Conservation (phyloP, 2,888 invertebrate species). For the Deroplatys truncata region DNA sequence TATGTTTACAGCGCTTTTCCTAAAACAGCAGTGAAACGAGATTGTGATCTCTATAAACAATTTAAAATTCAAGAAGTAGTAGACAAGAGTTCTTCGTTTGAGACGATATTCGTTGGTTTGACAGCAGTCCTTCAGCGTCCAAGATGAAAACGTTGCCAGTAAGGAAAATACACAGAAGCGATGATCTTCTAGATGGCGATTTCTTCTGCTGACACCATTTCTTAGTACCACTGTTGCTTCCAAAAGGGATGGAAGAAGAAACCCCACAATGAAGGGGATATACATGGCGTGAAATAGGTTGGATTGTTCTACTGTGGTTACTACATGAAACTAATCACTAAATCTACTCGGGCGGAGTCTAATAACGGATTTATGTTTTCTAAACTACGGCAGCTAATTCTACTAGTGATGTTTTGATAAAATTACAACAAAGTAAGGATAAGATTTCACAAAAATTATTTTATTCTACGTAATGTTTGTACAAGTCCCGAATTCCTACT, state of each 20-base stretch:
- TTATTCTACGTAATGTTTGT: constrained; percentile 30
- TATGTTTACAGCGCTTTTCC: background rate
- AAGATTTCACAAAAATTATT: constrained; percentile 28
- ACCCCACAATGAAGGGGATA: background rate
- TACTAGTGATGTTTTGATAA: constrained; percentile 9
- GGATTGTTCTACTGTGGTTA: background rate
- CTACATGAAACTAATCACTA: background rate
- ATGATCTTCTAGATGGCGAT: background rate
- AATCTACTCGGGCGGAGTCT: constrained; percentile 4
- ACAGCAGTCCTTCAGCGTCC: background rate
- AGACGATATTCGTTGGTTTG: too few relatives aligned
- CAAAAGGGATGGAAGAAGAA: background rate
- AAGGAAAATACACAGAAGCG: background rate
- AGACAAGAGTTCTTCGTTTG: background rate
- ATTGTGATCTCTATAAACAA: background rate
- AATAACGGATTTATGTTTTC: background rate
- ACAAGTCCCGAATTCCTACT: constrained; percentile 23
- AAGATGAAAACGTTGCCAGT: background rate
- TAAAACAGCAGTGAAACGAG: background rate
- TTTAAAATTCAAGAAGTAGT: background rate
- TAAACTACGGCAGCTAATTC: constrained; percentile 21
- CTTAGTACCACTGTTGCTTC: background rate
- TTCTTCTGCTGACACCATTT: background rate
- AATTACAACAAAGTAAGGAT: constrained; percentile 31
- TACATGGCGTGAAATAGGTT: background rate